These are phyloP conservation scores for Rhinoraja longicauda DNA, from an alignment of 2,797 vertebrate genomes.

Conservation along the genomic window DNA sequence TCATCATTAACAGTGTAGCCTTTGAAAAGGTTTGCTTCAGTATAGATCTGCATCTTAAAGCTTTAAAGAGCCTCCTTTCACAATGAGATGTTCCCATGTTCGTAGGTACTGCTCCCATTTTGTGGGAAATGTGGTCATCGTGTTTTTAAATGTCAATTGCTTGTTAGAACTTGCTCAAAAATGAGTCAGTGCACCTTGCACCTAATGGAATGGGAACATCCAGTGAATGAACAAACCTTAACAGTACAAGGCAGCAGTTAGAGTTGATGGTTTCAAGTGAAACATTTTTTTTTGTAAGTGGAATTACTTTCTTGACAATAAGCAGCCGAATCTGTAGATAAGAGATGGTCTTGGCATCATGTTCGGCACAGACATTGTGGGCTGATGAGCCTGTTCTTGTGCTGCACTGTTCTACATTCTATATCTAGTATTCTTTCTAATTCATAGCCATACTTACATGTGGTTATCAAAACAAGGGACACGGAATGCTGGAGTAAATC, in stretches of 20 bases:
- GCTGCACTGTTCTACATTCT: too few relatives aligned
- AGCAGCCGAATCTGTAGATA: neutral
- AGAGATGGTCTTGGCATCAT: too few relatives aligned
- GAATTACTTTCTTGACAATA: neutral
- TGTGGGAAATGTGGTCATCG: neutral
- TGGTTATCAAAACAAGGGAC: too few relatives aligned
- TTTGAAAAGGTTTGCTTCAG: neutral
- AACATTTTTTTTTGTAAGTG: neutral
- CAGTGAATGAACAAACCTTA: neutral
- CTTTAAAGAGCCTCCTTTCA: neutral
- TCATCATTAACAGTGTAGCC: neutral
- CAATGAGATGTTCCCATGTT: neutral
- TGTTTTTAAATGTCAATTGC: neutral
- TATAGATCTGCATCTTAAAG: constrained; percentile 2
- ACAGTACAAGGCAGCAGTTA: neutral
- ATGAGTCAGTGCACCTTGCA: neutral
- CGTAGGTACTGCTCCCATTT: neutral
- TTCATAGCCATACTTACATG: neutral
- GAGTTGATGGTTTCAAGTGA: neutral
- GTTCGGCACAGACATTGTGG: too few relatives aligned
- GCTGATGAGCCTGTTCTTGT: too few relatives aligned
- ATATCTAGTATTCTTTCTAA: neutral
- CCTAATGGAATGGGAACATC: neutral
- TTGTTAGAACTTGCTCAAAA: neutral
- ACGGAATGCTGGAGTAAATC: too few relatives aligned